Base-by-base conservation (phyloP, 2,888 invertebrate genomes). In the Minunthozetes semirufus region DNA sequence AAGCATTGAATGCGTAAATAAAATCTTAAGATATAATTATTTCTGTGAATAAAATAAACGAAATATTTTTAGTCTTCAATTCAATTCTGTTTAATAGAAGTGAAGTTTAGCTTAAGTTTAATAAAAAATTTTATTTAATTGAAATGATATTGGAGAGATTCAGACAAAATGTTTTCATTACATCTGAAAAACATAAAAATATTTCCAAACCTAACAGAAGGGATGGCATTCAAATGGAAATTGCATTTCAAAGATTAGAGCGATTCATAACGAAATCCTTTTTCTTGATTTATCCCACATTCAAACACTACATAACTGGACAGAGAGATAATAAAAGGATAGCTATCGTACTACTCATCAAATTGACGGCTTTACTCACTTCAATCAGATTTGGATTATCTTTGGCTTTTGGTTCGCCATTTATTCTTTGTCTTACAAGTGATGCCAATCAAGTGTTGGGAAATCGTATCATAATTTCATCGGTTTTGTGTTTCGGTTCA, bases 371-470 rank as follows among this genome's bases (percentile, higher is more conserved):
- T 9, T 13, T 56, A 4, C 4, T 56, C 22, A 56, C 56, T 22
- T 13, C 56, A 25, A 25, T 56, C 8, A 22, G 56, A 56, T 56
- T 11, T 25, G 56, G 56, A 4, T 0, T 25, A 13, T 56, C 56
- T 25, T 11, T 56, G 19, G 22, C 11, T 22, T 25, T 11, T 17
- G 25, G 15, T 5, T 11, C 56, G 22, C 56, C 56, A 13, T 56
- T 25, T 22, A 56, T 56, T 11, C 56, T 25, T 22, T 25, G 56
- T 22, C 25, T 56, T 0, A 56, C 56, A 3, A 25, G 56, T 56
- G 25, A 56, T 56, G 56, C 56, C 25, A 56, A 56, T 11, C 56
- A 56, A 25, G 56, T 56, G 25, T 25, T 56, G 56, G 56, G 56
- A 1, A 56, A 56, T 19, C 6, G 56, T 22, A 0, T 22, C 1